phyloP scores from a whole-genome alignment of 1,140 invertebrate genomes.

The Brachionus calyciflorus region DNA sequence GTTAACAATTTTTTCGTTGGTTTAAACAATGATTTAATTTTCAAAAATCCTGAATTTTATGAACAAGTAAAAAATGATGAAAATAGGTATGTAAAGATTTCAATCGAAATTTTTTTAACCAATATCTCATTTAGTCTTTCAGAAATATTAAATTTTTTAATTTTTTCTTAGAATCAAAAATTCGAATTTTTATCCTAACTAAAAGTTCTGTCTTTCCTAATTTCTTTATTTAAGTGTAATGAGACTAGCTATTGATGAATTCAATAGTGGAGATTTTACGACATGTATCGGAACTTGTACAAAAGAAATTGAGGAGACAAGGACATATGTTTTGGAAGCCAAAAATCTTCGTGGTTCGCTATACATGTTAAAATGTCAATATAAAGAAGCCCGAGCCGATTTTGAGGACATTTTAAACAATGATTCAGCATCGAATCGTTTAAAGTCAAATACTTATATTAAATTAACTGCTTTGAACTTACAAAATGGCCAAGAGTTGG shows the following conservation, averaged over 20 bases:
- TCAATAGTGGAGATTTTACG: constrained; percentile 12
- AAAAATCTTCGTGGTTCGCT: constrained; percentile 41
- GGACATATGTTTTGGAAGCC: constrained; percentile 1
- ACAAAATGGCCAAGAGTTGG: constrained; percentile 70
- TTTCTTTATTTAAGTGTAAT: background rate
- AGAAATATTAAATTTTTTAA: too few relatives aligned
- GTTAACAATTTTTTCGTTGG: constrained; percentile 46
- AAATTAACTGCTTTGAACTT: constrained; percentile 79
- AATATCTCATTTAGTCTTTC: too few relatives aligned
- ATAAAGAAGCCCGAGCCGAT: constrained; percentile 14
- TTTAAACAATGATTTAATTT: constrained; percentile 37
- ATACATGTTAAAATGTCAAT: constrained; percentile 38
- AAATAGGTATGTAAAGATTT: background rate
- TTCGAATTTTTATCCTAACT: background rate
- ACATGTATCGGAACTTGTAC: constrained; percentile 8
- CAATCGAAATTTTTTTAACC: too few relatives aligned
- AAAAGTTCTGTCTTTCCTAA: background rate
- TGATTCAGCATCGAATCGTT: background rate
- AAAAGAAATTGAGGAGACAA: constrained; percentile 23
- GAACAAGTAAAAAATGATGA: constrained; percentile 28
- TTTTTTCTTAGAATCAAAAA: too few relatives aligned
- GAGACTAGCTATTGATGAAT: constrained; percentile 26
- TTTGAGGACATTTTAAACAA: constrained; percentile 26
- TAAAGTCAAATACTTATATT: constrained; percentile 73
- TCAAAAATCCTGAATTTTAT: constrained; percentile 43